These are phyloP conservation scores for Ophion slaviceki DNA, from an alignment of 2,888 invertebrate species.

Conservation along the genomic window DNA sequence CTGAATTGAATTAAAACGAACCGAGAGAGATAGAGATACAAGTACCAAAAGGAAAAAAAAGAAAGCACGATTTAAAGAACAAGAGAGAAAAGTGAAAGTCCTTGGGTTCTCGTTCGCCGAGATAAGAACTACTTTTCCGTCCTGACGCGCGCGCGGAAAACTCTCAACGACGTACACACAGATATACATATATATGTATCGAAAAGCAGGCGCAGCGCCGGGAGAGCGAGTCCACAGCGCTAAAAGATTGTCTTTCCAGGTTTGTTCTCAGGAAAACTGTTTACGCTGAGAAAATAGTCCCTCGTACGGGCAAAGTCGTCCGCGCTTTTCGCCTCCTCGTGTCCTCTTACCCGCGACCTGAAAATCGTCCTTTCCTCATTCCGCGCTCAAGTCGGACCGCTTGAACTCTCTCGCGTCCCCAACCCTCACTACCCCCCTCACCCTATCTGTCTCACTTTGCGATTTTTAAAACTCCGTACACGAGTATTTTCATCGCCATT, in stretches of 20 bases:
- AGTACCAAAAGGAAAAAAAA: constrained; percentile 53
- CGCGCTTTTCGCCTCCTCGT: constrained; percentile 50
- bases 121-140: constrained; percentile 67
- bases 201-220: constrained; percentile 17
- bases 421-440: neutral
- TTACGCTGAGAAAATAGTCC: constrained; percentile 69
- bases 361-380: constrained; percentile 30
- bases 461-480: constrained; percentile 19
- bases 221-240: constrained; percentile 34
- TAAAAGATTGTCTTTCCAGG: constrained; percentile 70
- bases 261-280: constrained; percentile 70
- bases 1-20: neutral
- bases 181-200: neutral
- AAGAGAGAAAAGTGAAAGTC: constrained; percentile 28
- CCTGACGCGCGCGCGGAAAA: constrained; percentile 60
- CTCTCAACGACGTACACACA: constrained; percentile 39
- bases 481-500: constrained; percentile 29
- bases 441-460: neutral
- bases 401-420: constrained; percentile 29
- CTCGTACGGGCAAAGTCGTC: constrained; percentile 45
- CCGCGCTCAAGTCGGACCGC: constrained; percentile 18
- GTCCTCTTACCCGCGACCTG: constrained; percentile 12
- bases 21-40: neutral
- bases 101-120: constrained; percentile 66
- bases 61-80: constrained; percentile 9